Evolutionary conservation across 2,113 vertebrate genomes (phyloP), one percentile per base, ranked within the genome.

Genomic region (Coptodon bakossiorum): DNA sequence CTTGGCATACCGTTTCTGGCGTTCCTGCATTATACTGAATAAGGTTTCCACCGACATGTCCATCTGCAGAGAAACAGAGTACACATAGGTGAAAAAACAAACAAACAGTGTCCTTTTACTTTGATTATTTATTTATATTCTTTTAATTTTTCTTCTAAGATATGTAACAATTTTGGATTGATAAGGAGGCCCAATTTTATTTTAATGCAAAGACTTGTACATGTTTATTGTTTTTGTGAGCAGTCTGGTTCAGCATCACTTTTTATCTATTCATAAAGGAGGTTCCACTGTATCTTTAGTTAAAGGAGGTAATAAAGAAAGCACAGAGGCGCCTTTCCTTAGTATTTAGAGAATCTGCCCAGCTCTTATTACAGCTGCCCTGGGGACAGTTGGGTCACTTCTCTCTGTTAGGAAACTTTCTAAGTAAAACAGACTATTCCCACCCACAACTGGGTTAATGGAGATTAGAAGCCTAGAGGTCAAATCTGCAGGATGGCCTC

Each of bases 11-110:
- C 98, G 97, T 90, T 99, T 99, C 96, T 99, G 99, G 24, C 98
- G 97, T 90, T 99, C 98, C 93, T 99, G 99, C 99, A 99, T 99
- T 89, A 98, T 97, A 95, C 97, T 97, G 87, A 99, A 99, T 63
- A 99, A 95, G 2, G 97, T 97, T 89, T 99, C 98, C 91, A 99
- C 98, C 0, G 98, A 99, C 61, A 98, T 86, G 88, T 99, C 99
- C 98, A 99, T 98, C 99, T 99, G 94, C 36, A 80, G 29, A 56
- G 56, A 87, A 34, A 79, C 53, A 24, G 17, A 8, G 6, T 19
- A 6, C 19, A 5, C 6, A 78, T 19, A n/a, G 9, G 27, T 31
- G 29, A 11, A 22, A 34, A 57, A 6, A 61, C 22, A 0, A 1
- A 1, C 4, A 66, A 68, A 9, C 36, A 38, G 19, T 22, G 34